phyloP scores from a whole-genome alignment of 64 coral and sea anemone genomes.

The Porites lutea region DNA sequence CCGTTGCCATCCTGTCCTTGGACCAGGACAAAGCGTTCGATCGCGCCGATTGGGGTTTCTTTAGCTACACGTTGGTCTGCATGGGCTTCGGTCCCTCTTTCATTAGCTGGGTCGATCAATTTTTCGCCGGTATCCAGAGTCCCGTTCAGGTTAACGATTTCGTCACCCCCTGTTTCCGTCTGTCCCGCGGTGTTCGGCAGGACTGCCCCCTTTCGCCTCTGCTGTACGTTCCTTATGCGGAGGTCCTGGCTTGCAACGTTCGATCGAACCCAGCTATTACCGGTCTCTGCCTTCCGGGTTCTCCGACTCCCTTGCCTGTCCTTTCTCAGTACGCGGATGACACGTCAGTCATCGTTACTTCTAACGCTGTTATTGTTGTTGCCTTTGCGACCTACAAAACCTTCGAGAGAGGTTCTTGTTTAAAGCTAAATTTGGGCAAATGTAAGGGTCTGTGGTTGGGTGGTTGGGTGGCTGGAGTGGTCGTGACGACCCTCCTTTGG shows the following conservation, averaged over 20 bases:
- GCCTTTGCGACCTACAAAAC: background rate
- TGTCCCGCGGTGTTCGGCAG: background rate
- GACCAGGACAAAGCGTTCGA: constrained; percentile 62
- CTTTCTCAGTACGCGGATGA: constrained; percentile 53
- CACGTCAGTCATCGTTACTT: background rate
- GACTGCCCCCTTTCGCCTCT: background rate
- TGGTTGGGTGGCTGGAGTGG: background rate
- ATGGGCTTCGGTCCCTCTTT: constrained; percentile 34
- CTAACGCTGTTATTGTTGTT: background rate
- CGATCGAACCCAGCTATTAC: background rate
- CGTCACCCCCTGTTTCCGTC: background rate
- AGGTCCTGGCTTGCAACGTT: background rate
- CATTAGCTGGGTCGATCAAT: background rate
- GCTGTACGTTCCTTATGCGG: background rate
- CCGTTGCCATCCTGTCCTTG: background rate
- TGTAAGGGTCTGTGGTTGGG: background rate
- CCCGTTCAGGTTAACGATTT: background rate
- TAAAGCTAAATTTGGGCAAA: background rate
- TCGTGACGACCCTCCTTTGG: background rate
- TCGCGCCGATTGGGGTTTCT: background rate
- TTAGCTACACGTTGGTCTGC: background rate
- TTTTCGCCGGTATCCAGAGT: background rate
- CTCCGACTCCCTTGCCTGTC: background rate
- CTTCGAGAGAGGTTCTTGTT: constrained; percentile 19
- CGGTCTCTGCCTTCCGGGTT: background rate